Conservation (phyloP, 2,113 vertebrate genomes). For the Mixornis gularis region DNA sequence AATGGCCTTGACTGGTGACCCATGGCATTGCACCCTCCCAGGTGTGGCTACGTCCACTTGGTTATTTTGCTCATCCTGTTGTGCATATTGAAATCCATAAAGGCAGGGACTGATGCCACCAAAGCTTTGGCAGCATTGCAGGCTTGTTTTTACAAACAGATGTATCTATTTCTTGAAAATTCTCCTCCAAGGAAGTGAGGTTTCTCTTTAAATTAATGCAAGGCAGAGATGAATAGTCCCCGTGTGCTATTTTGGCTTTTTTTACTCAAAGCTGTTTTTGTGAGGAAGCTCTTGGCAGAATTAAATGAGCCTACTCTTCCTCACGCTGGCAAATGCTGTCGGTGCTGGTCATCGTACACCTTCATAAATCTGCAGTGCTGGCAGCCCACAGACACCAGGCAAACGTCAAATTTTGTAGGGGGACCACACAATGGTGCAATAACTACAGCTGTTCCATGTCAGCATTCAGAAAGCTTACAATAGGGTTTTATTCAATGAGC, state of each 20-base stretch:
- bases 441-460: conserved; percentile 38
- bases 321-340: conserved; percentile 20
- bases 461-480: conserved; percentile 15
- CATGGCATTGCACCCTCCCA: neutral
- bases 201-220: conserved; percentile 34
- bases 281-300: conserved; percentile 28
- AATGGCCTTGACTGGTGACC: neutral
- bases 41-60: neutral
- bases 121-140: neutral
- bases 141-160: neutral
- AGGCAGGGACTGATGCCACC: neutral
- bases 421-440: neutral
- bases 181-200: neutral
- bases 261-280: conserved; percentile 39
- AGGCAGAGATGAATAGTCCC: conserved; percentile 31
- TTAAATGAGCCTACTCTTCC: conserved; percentile 8
- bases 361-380: neutral
- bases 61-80: neutral
- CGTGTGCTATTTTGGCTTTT: neutral
- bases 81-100: neutral
- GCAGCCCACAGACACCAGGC: conserved; percentile 11
- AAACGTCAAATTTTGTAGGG: conserved; percentile 40
- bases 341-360: neutral
- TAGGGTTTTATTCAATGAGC: conserved; percentile 15
- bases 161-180: conserved; percentile 14